These are phyloP conservation scores for Stichopus chloronotus DNA, from an alignment of 35 echinoderm and acorn worm species.

Conservation along the genomic window DNA sequence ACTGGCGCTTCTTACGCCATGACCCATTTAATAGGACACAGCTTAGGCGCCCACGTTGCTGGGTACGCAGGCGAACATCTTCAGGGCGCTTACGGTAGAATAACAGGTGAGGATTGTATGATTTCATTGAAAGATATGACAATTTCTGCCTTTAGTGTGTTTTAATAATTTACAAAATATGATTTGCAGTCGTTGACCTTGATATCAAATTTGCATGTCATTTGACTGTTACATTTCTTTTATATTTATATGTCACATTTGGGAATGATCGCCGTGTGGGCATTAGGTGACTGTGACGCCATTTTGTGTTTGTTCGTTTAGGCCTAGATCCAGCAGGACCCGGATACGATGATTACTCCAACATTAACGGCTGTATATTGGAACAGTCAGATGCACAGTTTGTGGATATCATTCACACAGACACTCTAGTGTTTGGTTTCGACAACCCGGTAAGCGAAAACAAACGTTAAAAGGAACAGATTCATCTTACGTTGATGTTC, in stretches of 20 bases:
- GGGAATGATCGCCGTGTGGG: too few species aligned
- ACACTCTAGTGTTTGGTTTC: background rate
- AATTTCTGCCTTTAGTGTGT: too few species aligned
- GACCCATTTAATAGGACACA: conserved; percentile 78
- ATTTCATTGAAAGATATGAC: too few species aligned
- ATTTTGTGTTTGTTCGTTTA: background rate
- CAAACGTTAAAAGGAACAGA: background rate
- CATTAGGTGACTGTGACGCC: too few species aligned
- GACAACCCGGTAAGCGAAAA: conserved; percentile 1
- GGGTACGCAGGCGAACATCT: conserved; percentile 73
- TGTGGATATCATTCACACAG: conserved; percentile 58
- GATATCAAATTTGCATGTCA: too few species aligned
- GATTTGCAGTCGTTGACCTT: too few species aligned
- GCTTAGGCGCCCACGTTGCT: conserved; percentile 66
- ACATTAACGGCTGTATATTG: background rate
- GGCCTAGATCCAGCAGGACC: conserved; percentile 53
- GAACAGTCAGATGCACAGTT: conserved; percentile 39
- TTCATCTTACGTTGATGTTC: background rate
- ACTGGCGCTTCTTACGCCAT: conserved; percentile 42
- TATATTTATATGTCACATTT: too few species aligned
- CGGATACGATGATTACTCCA: conserved; percentile 3
- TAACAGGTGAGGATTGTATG: background rate
- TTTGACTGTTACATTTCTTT: too few species aligned
- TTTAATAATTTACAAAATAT: too few species aligned
- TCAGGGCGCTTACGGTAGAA: background rate